These are phyloP conservation scores for Drosophila monieri DNA, from an alignment of 2,888 invertebrate genomes.

Conservation along the genomic window DNA sequence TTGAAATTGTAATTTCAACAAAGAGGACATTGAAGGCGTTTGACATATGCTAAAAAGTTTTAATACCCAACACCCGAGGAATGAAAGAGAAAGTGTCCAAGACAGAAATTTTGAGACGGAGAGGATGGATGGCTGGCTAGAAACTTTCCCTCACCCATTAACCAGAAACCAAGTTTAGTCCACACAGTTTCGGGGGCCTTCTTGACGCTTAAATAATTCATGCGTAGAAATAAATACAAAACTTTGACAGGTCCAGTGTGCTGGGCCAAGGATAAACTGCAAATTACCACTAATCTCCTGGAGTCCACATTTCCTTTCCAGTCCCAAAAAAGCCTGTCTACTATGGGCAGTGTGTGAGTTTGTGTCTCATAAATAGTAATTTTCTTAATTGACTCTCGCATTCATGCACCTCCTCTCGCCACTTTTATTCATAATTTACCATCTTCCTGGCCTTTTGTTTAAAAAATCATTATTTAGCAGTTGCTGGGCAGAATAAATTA, in stretches of 20 bases:
- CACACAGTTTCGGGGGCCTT: slow-evolving; percentile 25
- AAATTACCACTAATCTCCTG: slow-evolving; percentile 66
- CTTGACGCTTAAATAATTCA: slow-evolving; percentile 72
- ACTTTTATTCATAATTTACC: slow-evolving; percentile 45
- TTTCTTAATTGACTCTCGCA: slow-evolving; percentile 70
- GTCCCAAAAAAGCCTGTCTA: slow-evolving; percentile 3
- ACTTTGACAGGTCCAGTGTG: slow-evolving; percentile 53
- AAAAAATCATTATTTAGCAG: slow-evolving; percentile 35
- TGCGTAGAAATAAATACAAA: slow-evolving; percentile 69
- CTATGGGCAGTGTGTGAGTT: slow-evolving; percentile 19
- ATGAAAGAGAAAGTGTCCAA: slow-evolving; percentile 6
- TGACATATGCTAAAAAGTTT: slow-evolving; percentile 55
- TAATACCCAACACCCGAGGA: slow-evolving; percentile 43
- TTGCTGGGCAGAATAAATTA: slow-evolving; percentile 30
- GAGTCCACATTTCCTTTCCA: slow-evolving; percentile 38
- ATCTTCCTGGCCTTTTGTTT: slow-evolving; percentile 57
- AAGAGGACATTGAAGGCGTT: slow-evolving; percentile 14
- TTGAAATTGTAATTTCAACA: slow-evolving; percentile 31
- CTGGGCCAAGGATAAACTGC: slow-evolving; percentile 42
- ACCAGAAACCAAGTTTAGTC: slow-evolving; percentile 35
- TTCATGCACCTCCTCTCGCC: slow-evolving; percentile 9
- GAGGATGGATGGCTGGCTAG: not conserved
- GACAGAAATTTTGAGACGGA: not conserved
- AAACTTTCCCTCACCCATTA: slow-evolving; percentile 45
- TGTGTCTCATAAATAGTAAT: slow-evolving; percentile 74